Conservation (phyloP, 1,140 invertebrate genomes). For the Carposina sasakii region DNA sequence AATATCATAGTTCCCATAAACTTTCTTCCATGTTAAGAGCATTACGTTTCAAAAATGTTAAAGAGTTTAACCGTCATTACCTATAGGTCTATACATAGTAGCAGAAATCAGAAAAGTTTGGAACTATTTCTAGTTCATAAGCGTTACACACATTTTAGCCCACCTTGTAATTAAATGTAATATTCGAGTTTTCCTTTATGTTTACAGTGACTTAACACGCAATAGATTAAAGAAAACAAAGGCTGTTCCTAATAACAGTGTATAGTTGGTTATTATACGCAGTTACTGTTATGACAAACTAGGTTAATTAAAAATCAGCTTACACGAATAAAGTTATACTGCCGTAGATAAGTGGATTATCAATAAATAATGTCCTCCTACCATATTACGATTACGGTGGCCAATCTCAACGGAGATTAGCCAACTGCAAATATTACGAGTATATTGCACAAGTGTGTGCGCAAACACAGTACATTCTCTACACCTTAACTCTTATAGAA, state of each 20-base stretch:
- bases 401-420: not conserved
- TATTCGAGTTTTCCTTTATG: slow-evolving; percentile 38
- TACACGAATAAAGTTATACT: not conserved
- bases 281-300: too few species aligned
- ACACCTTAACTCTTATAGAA: too few species aligned
- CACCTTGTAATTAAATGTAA: slow-evolving; percentile 58
- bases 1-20: not conserved
- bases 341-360: not conserved
- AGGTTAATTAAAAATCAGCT: too few species aligned
- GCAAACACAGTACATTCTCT: too few species aligned
- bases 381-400: not conserved
- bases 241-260: not conserved
- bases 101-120: slow-evolving; percentile 6
- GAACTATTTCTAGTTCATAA: slow-evolving; percentile 34
- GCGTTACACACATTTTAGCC: slow-evolving; percentile 38
- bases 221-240: slow-evolving; percentile 22
- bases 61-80: slow-evolving; percentile 21
- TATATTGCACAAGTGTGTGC: too few species aligned
- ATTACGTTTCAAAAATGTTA: not conserved
- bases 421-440: too few species aligned
- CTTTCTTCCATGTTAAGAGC: not conserved
- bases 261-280: too few species aligned
- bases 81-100: slow-evolving; percentile 20
- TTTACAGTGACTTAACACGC: slow-evolving; percentile 54
- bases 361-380: not conserved